Evolutionary conservation across 2,797 vertebrate species (phyloP).

Genomic region (Microctenopoma lineatum): DNA sequence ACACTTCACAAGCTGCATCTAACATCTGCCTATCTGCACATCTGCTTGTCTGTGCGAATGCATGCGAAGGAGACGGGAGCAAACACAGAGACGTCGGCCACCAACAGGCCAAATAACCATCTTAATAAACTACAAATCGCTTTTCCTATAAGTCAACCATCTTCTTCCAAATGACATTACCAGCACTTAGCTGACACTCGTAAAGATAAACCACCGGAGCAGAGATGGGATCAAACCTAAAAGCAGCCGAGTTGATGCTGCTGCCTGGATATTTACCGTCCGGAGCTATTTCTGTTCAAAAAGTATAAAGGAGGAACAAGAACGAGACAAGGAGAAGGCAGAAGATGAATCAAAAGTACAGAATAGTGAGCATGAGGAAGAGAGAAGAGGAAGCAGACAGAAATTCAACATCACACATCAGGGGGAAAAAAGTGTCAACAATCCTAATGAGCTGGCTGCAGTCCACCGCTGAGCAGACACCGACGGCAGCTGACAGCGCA

Average conservation of each 20-base stretch:
- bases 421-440: too few species aligned
- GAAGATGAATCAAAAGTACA: background rate
- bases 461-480: too few species aligned
- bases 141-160: background rate
- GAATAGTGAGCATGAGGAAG: constrained; percentile 9
- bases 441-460: background rate
- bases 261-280: too few species aligned
- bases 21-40: background rate
- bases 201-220: background rate
- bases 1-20: background rate
- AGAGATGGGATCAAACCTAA: background rate
- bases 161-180: constrained; percentile 12
- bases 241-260: background rate
- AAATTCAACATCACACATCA: background rate
- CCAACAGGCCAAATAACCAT: background rate
- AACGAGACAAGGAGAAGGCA: background rate
- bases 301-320: background rate
- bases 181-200: constrained; percentile 6
- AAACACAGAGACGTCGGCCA: constrained; percentile 30
- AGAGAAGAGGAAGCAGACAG: constrained; percentile 5
- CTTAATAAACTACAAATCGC: constrained; percentile 35
- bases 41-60: constrained; percentile 2
- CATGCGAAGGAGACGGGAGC: background rate
- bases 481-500: background rate
- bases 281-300: background rate